phyloP scores from a whole-genome alignment of 2,888 invertebrate species.

The Frankliniella intonsa region DNA sequence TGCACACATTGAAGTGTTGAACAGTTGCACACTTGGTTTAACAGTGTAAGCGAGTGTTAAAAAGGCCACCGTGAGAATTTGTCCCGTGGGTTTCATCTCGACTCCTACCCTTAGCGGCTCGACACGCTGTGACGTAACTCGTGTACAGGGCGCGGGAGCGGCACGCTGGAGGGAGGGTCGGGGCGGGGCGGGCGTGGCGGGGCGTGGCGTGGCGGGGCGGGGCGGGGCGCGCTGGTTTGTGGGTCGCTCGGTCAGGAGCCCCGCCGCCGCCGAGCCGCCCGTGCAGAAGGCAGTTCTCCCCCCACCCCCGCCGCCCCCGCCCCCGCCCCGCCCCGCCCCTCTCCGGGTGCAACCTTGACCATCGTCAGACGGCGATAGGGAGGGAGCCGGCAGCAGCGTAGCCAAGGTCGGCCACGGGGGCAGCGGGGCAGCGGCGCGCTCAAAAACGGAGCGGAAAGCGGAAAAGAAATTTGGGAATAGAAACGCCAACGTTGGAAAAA shows the following conservation, averaged over 20 bases:
- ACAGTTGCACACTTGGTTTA: too few relatives aligned
- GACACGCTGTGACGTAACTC: background rate
- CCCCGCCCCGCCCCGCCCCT: background rate
- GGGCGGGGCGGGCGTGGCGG: background rate
- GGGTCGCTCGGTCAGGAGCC: slow-evolving; percentile 23
- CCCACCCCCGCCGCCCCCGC: background rate
- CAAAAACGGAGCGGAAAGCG: too few relatives aligned
- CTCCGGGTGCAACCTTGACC: slow-evolving; percentile 10
- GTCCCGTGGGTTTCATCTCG: too few relatives aligned
- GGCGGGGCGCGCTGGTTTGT: background rate
- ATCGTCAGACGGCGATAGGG: background rate
- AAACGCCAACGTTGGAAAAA: too few relatives aligned
- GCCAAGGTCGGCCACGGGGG: background rate
- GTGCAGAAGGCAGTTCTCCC: background rate
- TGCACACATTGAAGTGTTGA: too few relatives aligned
- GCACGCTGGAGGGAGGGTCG: background rate
- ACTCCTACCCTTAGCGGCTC: too few relatives aligned
- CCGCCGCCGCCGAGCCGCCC: background rate
- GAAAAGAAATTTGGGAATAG: too few relatives aligned
- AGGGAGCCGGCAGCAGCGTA: background rate
- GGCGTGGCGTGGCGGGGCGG: background rate
- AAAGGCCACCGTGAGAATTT: too few relatives aligned
- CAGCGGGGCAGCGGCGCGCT: too few relatives aligned
- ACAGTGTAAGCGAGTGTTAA: too few relatives aligned
- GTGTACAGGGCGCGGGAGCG: background rate